Base-by-base conservation (phyloP, 2,113 vertebrate species). In the mouse (Mus musculus) region DNA sequence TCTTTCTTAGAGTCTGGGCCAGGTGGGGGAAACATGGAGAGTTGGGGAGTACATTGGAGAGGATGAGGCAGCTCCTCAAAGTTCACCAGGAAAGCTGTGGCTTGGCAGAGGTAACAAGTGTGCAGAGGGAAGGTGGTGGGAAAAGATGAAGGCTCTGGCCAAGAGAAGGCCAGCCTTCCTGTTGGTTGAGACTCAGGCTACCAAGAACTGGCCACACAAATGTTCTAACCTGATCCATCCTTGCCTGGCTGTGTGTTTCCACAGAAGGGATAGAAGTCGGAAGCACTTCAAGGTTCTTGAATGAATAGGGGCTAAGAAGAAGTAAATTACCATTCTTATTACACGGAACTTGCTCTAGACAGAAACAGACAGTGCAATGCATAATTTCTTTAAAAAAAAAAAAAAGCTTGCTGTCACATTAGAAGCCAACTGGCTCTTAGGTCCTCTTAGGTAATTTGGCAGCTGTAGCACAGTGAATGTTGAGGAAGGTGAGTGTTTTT, bases 381-480 rank as follows among this genome's bases (percentile, higher is more conserved):
- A 69, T 97, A 98, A 96, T 97, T 97, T 96, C 96, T 92, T 36
- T 1, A 77, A 33, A n/a, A 90, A 93, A 85, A 88, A 12, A 65
- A 65, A 98, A 96, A 95, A 97, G 19, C 93, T 96, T 11, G 88
- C 95, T 97, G 96, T 98, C 94, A 96, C 88, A 96, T 96, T 96
- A 95, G 96, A 98, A 94, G 84, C 94, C 65, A 96, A 97, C 95
- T 97, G 93, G 94, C 97, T 98, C 81, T 80, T 96, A 98, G 97
- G 97, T 97, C 98, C 97, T 98, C 81, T 80, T 96, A 98, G 97
- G 97, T 98, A 98, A 95, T 94, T 42, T 98, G 97, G 98, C 98
- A 93, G 85, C 46, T 28, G 22, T 67, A n/a, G 76, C 5, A 0
- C 82, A 97, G 97, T 59, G 88, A 96, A 96, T 97, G 94, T 97